Base-by-base conservation (phyloP, 2,888 invertebrate genomes). In the Drosophila lacicola region DNA sequence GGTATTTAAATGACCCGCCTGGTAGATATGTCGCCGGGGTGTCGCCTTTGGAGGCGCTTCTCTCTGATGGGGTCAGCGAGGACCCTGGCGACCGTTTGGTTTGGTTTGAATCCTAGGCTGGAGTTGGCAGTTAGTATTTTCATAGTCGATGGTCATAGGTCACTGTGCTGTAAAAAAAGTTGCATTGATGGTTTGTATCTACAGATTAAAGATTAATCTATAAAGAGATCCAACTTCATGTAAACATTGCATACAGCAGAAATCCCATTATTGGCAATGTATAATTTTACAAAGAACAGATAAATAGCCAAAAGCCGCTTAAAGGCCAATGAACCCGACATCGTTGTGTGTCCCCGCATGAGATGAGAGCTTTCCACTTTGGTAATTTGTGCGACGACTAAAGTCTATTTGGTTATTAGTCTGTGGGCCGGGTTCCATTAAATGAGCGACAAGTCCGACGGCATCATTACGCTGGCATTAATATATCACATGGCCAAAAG, bases 401-500 rank as follows among this genome's bases (percentile, higher is more conserved):
- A 75, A 75, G 70, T 50, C 17, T 17, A 41, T 72, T 66, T 51
- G 58, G 42, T 51, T 73, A 41, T 54, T 53, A 55, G 71, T 54
- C 55, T 33, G 55, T 45, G 56, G 54, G 44, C 33, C 17, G 45
- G 46, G 17, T 11, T 29, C 51, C 75, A 75, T 89, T 86, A 79
- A 77, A 70, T 75, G 83, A 78, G 82, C 75, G 78, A 82, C 80
- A 80, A 73, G 71, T 78, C 50, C 50, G 78, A 65, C 69, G 68
- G 58, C 71, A 72, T 85, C 80, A 79, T 88, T 81, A 80, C 67
- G 62, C 51, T 78, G 74, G 78, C 73, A 88, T 80, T 82, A 89
- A 90, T 89, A 82, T 89, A 89, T 90, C 82, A 88, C 78, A 78
- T 62, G 78, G 77, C 71, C 75, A 87, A 80, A 87, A 74, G 82